Conservation (phyloP, 2,797 vertebrate genomes). For the Fratercula arctica region DNA sequence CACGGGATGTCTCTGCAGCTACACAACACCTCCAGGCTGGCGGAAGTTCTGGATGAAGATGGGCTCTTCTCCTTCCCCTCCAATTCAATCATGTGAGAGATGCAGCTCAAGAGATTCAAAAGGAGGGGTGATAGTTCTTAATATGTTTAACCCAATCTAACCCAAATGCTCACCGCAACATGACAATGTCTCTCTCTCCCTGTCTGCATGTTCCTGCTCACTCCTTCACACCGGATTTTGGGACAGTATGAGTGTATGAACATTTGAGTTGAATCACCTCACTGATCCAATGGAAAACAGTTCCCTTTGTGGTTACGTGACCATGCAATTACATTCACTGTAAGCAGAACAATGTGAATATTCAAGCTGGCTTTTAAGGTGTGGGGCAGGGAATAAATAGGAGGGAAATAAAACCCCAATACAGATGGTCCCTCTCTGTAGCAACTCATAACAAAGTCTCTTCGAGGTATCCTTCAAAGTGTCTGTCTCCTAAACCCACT, state of each 20-base stretch:
- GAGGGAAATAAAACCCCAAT: fast-evolving
- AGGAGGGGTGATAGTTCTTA: fast-evolving
- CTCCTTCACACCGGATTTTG: neutral
- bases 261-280: slow-evolving; percentile 45
- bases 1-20: slow-evolving; percentile 38
- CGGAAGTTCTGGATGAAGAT: neutral
- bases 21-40: neutral
- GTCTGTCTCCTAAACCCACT: neutral
- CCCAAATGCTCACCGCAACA: neutral
- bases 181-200: neutral
- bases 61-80: neutral
- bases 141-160: neutral
- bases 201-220: fast-evolving
- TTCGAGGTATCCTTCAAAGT: neutral
- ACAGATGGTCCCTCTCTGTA: neutral
- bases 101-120: neutral
- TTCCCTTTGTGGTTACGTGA: slow-evolving; percentile 39
- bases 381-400: neutral
- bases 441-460: neutral
- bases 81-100: neutral
- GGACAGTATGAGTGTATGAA: neutral
- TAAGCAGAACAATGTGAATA: neutral
- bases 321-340: neutral
- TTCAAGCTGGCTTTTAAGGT: neutral
- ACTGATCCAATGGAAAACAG: neutral